Percentiles rank a stretch among this genome's conserved stretches.
Evolutionary conservation across 1,140 invertebrate species (phyloP).

Genomic region (Sinonovacula constricta): DNA sequence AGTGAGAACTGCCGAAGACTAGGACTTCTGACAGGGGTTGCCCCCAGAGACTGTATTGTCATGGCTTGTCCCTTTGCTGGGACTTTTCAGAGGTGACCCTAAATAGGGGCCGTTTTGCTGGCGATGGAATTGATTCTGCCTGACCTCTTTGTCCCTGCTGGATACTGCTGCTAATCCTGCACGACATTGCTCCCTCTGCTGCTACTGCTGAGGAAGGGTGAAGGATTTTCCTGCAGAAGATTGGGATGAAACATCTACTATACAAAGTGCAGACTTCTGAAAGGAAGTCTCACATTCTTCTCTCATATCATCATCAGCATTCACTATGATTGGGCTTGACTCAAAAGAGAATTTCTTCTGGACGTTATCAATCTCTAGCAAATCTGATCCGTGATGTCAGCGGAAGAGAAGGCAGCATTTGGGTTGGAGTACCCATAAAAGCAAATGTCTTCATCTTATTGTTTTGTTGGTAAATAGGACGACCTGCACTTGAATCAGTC

Average conservation of each 20-base stretch:
- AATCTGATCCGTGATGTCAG: slow-evolving; percentile 40
- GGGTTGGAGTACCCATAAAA: slow-evolving; percentile 40
- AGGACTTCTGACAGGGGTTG: slow-evolving; percentile 17
- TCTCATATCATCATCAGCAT: too few relatives aligned
- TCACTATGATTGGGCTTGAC: slow-evolving; percentile 25
- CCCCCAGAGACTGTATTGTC: slow-evolving; percentile 1
- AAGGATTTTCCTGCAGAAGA: too few relatives aligned
- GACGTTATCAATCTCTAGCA: slow-evolving; percentile 44
- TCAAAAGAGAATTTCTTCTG: slow-evolving; percentile 38
- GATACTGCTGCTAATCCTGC: too few relatives aligned
- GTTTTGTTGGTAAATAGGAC: slow-evolving; percentile 52
- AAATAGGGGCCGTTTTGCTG: too few relatives aligned
- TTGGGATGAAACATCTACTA: too few relatives aligned
- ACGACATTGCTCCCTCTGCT: too few relatives aligned
- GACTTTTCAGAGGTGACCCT: slow-evolving; percentile 20
- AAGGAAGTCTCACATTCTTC: too few relatives aligned
- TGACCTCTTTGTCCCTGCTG: too few relatives aligned
- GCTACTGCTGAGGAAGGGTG: too few relatives aligned
- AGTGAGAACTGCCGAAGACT: slow-evolving; percentile 34
- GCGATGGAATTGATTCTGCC: too few relatives aligned
- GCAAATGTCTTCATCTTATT: slow-evolving; percentile 43
- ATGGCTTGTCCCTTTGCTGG: slow-evolving; percentile 27
- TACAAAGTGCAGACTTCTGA: too few relatives aligned
- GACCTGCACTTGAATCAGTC: too few relatives aligned
- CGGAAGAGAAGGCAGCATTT: slow-evolving; percentile 35